A percentile compares a stretch with the other conserved stretches of the same genome.
phyloP scores from a whole-genome alignment of 2,888 invertebrate genomes.

The Clivina fossor region DNA sequence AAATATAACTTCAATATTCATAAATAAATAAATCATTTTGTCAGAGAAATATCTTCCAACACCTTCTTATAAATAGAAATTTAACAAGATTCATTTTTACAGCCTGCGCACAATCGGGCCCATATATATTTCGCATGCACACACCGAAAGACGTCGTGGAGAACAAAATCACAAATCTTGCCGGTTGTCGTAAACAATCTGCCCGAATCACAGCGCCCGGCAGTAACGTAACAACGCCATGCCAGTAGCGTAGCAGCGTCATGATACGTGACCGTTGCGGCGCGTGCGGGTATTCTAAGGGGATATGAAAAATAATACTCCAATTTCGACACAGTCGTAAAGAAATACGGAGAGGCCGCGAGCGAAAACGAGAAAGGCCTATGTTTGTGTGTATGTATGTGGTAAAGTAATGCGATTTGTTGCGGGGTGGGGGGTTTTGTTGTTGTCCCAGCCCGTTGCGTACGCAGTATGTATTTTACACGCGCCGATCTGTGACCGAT shows the following conservation, averaged over 20 bases:
- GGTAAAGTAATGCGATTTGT: conserved; percentile 32
- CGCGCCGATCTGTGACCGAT: conserved; percentile 31
- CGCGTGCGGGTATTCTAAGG: conserved; percentile 9
- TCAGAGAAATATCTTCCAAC: too few species aligned
- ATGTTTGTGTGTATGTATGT: too few species aligned
- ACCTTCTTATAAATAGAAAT: too few species aligned
- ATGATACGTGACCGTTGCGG: too few species aligned
- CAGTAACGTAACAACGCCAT: too few species aligned
- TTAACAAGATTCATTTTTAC: too few species aligned
- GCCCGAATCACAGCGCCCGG: conserved; percentile 18
- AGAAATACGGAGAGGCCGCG: conserved; percentile 18
- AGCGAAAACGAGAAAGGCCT: conserved; percentile 21
- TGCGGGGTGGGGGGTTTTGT: conserved; percentile 22
- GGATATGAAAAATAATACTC: conserved; percentile 30
- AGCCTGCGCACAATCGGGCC: too few species aligned
- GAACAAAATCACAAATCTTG: conserved; percentile 20
- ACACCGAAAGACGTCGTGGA: conserved; percentile 5
- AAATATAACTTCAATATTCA: too few species aligned
- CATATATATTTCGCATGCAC: conserved; percentile 11
- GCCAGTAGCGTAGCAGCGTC: too few species aligned
- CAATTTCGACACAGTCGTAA: conserved; percentile 28
- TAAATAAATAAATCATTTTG: too few species aligned
- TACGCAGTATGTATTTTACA: conserved; percentile 29
- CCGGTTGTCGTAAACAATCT: conserved; percentile 28
- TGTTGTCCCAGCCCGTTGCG: conserved; percentile 13